Percentiles rank a stretch among this genome's conserved stretches.
phyloP scores from a whole-genome alignment of 2,888 invertebrate species.

The Argyra leucocephala region DNA sequence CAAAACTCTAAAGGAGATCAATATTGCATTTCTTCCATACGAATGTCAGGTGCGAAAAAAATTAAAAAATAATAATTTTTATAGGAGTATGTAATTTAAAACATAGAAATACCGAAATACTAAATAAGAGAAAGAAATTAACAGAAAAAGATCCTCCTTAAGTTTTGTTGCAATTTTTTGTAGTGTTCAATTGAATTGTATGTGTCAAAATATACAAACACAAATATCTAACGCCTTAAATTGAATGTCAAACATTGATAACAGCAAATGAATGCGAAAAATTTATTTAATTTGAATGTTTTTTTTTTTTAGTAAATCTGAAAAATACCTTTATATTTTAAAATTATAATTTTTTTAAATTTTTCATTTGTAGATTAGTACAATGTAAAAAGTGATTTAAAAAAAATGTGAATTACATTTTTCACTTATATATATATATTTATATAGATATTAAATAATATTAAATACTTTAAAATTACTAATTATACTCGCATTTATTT shows the following conservation, averaged over 20 bases:
- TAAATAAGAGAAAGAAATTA: background rate
- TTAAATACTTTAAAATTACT: too few relatives aligned
- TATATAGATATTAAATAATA: too few relatives aligned
- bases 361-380: too few relatives aligned
- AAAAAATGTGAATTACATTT: too few relatives aligned
- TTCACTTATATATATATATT: too few relatives aligned
- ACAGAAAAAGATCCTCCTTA: conserved; percentile 35
- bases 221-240: conserved; percentile 20
- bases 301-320: too few relatives aligned
- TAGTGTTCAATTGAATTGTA: conserved; percentile 44
- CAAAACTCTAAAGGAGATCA: conserved; percentile 96
- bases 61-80: background rate
- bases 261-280: conserved; percentile 12
- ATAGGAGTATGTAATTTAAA: conserved; percentile 4
- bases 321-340: too few relatives aligned
- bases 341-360: too few relatives aligned
- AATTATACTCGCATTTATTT: conserved; percentile 4
- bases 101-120: conserved; percentile 12
- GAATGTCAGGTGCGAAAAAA: conserved; percentile 75
- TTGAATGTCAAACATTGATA: conserved; percentile 23
- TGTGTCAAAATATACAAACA: conserved; percentile 31
- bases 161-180: conserved; percentile 44
- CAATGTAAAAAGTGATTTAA: too few relatives aligned
- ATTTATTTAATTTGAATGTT: background rate
- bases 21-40: conserved; percentile 96